Evolutionary conservation across 2,888 invertebrate species (phyloP), one percentile per base, ranked within the genome.

Genomic region (Calameuta idolon): DNA sequence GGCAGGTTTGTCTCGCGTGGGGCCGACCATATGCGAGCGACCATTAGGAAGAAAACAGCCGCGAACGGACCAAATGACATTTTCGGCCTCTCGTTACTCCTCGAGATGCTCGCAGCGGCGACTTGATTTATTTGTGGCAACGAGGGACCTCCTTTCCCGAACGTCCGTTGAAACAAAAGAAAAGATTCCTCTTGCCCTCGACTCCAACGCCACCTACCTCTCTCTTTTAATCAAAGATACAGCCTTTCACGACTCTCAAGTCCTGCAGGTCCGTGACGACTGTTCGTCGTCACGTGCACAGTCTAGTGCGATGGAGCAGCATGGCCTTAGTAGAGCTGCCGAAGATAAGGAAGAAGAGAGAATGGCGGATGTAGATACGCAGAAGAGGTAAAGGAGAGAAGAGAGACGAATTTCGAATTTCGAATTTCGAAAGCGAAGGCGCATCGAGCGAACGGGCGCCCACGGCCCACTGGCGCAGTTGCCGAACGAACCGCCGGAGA

Each of bases 401-500:
- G 12, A 4, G 3, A 15, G 15, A 12, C 1, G 37, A 37, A 37
- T 35, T 37, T 4, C 37, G 37, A 37, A 37, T 37, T 37, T 12
- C 37, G 12, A 37, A 37, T 37, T 37, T 4, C 37, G 12, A 37
- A 37, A 12, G 35, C 35, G 74, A 34, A 15, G 30, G 74, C 33
- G 69, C 69, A 30, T 30, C 31, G 69, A 69, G 30, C 30, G 30
- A 30, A 69, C 4, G 30, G 11, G 31, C 33, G 30, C 69, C 12
- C 33, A 30, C 31, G 15, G 30, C 69, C 12, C 33, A 30, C 31
- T 33, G 69, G 31, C 31, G 69, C 80, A 81, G 82, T 83, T 82
- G 81, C 81, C 77, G 79, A 80, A 82, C 75, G 80, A 83, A 83
- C 77, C 81, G 75, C 77, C 74, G 77, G 79, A 77, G 83, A 85